Percentiles rank a stretch among this genome's conserved stretches.
Conservation (phyloP, 2,888 invertebrate genomes). For the Argyresthia albistria region DNA sequence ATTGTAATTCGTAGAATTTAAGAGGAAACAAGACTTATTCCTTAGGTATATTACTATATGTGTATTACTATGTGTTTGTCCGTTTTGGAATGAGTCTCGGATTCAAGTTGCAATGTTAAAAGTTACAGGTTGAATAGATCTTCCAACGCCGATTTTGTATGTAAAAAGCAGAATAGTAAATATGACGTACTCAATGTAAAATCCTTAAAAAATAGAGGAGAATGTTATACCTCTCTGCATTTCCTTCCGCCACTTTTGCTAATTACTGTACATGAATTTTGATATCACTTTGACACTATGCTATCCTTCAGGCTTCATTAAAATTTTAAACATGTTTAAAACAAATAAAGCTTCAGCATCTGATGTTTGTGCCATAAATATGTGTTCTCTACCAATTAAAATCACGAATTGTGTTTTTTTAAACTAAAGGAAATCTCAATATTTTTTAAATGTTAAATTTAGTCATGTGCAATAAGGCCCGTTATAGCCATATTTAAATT, state of each 20-base stretch:
- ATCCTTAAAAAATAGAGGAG: too few relatives aligned
- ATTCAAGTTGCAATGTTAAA: conserved; percentile 12
- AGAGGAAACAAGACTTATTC: conserved; percentile 69
- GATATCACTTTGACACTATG: too few relatives aligned
- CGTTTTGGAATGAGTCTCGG: conserved; percentile 58
- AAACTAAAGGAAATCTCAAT: not conserved
- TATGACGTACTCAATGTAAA: too few relatives aligned
- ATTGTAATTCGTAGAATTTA: conserved; percentile 49
- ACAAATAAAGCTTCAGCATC: conserved; percentile 27
- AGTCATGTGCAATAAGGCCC: not conserved
- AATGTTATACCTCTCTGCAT: too few relatives aligned
- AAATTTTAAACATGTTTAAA: too few relatives aligned
- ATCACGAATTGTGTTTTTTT: not conserved
- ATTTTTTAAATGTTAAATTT: not conserved
- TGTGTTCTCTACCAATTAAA: conserved; percentile 27
- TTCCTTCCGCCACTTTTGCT: too few relatives aligned
- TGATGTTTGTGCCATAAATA: conserved; percentile 63
- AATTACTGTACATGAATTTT: too few relatives aligned
- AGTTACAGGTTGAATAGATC: conserved; percentile 9
- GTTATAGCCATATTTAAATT: too few relatives aligned
- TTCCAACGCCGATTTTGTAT: conserved; percentile 1
- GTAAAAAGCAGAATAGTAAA: too few relatives aligned
- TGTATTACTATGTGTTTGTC: conserved; percentile 45
- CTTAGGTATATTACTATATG: conserved; percentile 41
- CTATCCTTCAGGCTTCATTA: too few relatives aligned